Evolutionary conservation across 2,888 invertebrate species (phyloP).

Genomic region (Meganola albula): DNA sequence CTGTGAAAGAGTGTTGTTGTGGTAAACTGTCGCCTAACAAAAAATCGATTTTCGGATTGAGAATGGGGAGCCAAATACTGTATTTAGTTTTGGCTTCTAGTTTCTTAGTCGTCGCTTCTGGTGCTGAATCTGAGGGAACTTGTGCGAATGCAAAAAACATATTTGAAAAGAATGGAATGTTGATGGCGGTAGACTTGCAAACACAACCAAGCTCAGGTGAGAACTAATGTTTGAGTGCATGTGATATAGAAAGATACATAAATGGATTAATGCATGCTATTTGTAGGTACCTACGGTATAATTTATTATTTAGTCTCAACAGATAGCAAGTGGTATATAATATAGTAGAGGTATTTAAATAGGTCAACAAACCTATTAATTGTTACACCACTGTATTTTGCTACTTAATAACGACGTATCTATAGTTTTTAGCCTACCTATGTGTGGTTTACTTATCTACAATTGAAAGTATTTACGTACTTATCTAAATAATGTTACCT

Average conservation of each 20-base stretch:
- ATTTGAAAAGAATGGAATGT: constrained; percentile 72
- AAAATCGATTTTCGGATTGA: constrained; percentile 75
- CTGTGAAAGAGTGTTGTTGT: constrained; percentile 73
- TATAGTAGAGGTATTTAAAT: neutral
- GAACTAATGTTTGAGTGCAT: constrained; percentile 47
- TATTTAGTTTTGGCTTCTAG: constrained; percentile 62
- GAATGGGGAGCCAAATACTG: constrained; percentile 67
- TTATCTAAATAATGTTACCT: no score
- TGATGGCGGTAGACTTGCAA: constrained; percentile 65
- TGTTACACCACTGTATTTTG: constrained; percentile 8
- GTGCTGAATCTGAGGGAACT: constrained; percentile 57
- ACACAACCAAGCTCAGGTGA: constrained; percentile 74
- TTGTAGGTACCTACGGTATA: no score
- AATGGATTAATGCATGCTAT: constrained; percentile 43
- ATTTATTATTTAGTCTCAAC: constrained; percentile 15
- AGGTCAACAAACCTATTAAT: no score
- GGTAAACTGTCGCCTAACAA: constrained; percentile 69
- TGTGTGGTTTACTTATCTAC: no score
- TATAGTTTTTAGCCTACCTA: no score
- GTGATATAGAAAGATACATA: constrained; percentile 41
- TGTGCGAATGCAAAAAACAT: constrained; percentile 73
- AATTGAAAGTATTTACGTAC: no score
- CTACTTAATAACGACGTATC: constrained; percentile 1
- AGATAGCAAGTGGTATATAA: constrained; percentile 6
- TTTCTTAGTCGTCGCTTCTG: constrained; percentile 50